Conservation (phyloP, 2,113 vertebrate species). For the Limnothrissa miodon region DNA sequence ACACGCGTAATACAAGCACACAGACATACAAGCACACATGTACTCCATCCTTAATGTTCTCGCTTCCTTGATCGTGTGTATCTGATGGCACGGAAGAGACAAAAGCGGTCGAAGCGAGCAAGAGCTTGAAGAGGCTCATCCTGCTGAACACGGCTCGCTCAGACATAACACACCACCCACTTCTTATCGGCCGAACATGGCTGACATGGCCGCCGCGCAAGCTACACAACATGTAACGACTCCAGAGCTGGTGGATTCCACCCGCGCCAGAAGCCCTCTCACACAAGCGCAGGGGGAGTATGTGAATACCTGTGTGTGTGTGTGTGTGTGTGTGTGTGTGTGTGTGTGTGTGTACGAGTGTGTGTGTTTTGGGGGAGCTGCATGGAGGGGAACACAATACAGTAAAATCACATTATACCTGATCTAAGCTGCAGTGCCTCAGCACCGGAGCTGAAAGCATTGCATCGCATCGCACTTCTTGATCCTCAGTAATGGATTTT, state of each 20-base stretch:
- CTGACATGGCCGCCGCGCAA: background rate
- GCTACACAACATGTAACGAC: constrained; percentile 28
- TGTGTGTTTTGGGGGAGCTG: constrained; percentile 17
- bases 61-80: constrained; percentile 28
- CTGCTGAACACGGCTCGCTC: background rate
- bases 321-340: background rate
- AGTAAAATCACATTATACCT: constrained; percentile 44
- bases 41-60: constrained; percentile 32
- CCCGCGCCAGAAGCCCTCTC: background rate
- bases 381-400: constrained; percentile 22
- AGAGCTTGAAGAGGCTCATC: background rate
- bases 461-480: constrained; percentile 51
- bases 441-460: constrained; percentile 29
- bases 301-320: background rate
- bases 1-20: too few relatives aligned
- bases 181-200: background rate
- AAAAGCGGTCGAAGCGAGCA: background rate
- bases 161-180: background rate
- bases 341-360: background rate
- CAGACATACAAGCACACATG: too few relatives aligned
- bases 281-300: background rate
- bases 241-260: background rate
- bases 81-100: constrained; percentile 28
- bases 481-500: constrained; percentile 56
- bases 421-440: constrained; percentile 38